Conservation (phyloP, 92 coral and sea anemone genomes). For the Porites lobata region DNA sequence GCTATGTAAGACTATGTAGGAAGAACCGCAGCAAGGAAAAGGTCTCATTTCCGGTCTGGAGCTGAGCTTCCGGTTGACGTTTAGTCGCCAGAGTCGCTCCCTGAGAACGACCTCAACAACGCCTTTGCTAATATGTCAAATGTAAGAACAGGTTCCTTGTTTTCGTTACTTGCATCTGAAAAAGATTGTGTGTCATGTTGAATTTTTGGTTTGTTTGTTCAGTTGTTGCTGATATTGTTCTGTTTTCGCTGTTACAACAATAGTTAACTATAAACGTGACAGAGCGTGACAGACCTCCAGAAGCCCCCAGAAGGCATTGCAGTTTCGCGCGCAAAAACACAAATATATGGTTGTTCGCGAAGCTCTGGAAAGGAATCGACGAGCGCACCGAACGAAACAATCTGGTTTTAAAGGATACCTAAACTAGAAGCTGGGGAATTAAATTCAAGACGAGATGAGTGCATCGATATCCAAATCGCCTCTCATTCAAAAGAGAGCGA, state of each 20-base stretch:
- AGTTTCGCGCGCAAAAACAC: conserved; percentile 16
- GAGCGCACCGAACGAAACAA: not conserved
- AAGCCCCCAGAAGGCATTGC: not conserved
- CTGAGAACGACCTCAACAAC: too few species aligned
- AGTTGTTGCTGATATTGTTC: too few species aligned
- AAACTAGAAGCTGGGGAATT: not conserved
- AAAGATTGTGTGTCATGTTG: too few species aligned
- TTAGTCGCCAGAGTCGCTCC: too few species aligned
- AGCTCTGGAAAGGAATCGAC: not conserved
- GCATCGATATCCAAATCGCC: conserved; percentile 24
- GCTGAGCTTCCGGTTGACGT: too few species aligned
- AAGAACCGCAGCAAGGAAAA: too few species aligned
- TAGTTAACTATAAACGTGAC: not conserved
- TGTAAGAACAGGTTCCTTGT: too few species aligned
- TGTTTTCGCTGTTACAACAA: not conserved
- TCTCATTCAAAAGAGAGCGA: conserved; percentile 9
- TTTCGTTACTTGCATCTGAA: too few species aligned
- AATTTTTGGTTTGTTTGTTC: too few species aligned
- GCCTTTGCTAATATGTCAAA: too few species aligned
- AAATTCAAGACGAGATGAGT: conserved; percentile 1
- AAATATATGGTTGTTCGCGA: not conserved
- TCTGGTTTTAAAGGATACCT: not conserved
- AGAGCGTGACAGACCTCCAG: not conserved
- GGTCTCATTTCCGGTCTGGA: too few species aligned
- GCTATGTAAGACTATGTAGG: too few species aligned